Base-by-base conservation (phyloP, 2,797 vertebrate genomes). In the Hypotaenidia okinawae region DNA sequence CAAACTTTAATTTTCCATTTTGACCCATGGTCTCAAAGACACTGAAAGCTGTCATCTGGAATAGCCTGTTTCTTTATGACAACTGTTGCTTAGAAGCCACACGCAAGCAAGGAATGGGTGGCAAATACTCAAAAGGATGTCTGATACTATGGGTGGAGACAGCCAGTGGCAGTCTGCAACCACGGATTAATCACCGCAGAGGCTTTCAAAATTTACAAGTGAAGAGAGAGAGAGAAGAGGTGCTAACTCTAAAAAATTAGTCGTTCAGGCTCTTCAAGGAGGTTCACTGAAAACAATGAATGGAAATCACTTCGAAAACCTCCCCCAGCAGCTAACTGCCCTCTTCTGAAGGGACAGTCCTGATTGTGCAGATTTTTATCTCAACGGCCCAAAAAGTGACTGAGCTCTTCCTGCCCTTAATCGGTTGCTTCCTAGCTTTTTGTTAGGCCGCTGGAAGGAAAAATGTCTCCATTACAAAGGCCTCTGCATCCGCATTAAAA, bases 331-430 rank as follows among this genome's bases (percentile, higher is more conserved):
- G 73, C 72, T 83, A 77, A 45, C 47, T 59, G 35, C 11, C 15
- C 72, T 84, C 90, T 76, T 91, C 90, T 49, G 2, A 86, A 90
- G 93, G 74, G 79, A 87, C 86, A 59, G 84, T 77, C 70, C n/a
- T 2, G 1, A 95, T 96, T 94, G 96, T 95, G 90, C 72, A 81
- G 62, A 89, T 84, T 94, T 92, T 89, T 93, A 96, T 95, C 90
- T 95, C 68, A 63, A 70, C 13, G 4, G 77, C 32, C 70, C 94
- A 82, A 96, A 87, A 87, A 96, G 85, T 55, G 78, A 93, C 87
- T 76, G 43, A 86, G 82, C 75, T 90, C 57, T 97, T 96, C 94
- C 84, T 93, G 95, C 63, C 87, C 64, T 94, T 90, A 92, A 75
- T 78, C 8, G 2, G 92, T 93, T 84, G 64, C 84, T 87, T 97